phyloP scores from a whole-genome alignment of 2,797 vertebrate genomes.

The Tauraco hartlaubi region DNA sequence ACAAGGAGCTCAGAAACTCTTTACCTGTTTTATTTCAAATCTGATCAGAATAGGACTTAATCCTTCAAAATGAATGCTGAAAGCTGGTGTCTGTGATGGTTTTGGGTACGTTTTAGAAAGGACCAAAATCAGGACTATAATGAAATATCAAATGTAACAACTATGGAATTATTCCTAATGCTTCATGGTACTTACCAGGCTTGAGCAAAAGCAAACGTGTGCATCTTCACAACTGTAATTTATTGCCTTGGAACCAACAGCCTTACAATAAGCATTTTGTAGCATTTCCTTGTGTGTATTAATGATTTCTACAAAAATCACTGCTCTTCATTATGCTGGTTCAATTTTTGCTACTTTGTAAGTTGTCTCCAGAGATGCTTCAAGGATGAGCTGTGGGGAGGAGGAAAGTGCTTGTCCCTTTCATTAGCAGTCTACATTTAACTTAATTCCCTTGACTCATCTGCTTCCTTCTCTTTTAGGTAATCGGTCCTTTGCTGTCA shows the following conservation, averaged over 20 bases:
- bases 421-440: background rate
- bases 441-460: background rate
- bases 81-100: background rate
- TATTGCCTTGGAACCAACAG: background rate
- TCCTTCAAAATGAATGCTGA: background rate
- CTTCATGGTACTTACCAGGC: background rate
- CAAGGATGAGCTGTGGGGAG: background rate
- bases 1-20: background rate
- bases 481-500: background rate
- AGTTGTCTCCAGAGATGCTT: background rate
- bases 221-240: background rate
- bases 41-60: background rate
- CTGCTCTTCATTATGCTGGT: background rate
- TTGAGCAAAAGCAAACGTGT: background rate
- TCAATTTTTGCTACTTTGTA: background rate
- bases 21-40: slow-evolving; percentile 2
- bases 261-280: background rate
- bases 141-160: background rate
- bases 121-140: background rate
- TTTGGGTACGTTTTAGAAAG: background rate
- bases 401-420: background rate
- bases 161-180: background rate
- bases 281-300: background rate
- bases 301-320: background rate
- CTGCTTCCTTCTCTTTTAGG: background rate